Percentiles rank a stretch among this genome's conserved stretches.
Evolutionary conservation across 1,140 invertebrate species (phyloP).

Genomic region (Nixonia krombeini): DNA sequence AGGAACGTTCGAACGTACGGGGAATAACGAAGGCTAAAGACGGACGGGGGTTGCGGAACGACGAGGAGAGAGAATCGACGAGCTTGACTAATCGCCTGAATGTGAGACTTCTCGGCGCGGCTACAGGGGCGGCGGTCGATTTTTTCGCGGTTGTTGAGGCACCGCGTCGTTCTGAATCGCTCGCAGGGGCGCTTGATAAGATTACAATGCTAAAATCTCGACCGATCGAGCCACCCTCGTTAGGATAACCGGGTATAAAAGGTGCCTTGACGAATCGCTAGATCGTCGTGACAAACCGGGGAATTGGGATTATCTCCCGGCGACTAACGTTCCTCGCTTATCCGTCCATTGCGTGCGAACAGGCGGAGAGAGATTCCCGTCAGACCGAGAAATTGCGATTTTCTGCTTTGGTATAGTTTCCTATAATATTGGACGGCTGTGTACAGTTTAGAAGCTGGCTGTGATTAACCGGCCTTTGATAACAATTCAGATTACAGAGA

Average conservation of each 20-base stretch:
- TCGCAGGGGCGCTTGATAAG: slow-evolving; percentile 25
- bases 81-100: slow-evolving; percentile 42
- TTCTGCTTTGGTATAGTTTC: too few relatives aligned
- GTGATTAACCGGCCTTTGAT: too few relatives aligned
- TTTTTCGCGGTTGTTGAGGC: slow-evolving; percentile 16
- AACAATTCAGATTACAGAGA: too few relatives aligned
- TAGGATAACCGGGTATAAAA: slow-evolving; percentile 21
- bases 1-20: slow-evolving; percentile 12
- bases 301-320: slow-evolving; percentile 9
- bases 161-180: slow-evolving; percentile 33
- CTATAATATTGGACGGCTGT: too few relatives aligned
- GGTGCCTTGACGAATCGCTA: slow-evolving; percentile 37
- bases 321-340: slow-evolving; percentile 19
- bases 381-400: too few relatives aligned
- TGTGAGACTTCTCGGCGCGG: slow-evolving; percentile 34
- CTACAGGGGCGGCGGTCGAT: slow-evolving; percentile 21
- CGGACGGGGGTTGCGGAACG: not conserved
- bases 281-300: slow-evolving; percentile 2
- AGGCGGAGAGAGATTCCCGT: too few relatives aligned
- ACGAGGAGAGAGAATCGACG: slow-evolving; percentile 38
- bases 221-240: slow-evolving; percentile 9
- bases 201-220: slow-evolving; percentile 26
- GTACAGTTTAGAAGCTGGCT: too few relatives aligned
- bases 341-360: too few relatives aligned
- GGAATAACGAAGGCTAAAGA: slow-evolving; percentile 13